phyloP scores from a whole-genome alignment of 2,113 vertebrate genomes.

The Melanotaenia duboulayi region DNA sequence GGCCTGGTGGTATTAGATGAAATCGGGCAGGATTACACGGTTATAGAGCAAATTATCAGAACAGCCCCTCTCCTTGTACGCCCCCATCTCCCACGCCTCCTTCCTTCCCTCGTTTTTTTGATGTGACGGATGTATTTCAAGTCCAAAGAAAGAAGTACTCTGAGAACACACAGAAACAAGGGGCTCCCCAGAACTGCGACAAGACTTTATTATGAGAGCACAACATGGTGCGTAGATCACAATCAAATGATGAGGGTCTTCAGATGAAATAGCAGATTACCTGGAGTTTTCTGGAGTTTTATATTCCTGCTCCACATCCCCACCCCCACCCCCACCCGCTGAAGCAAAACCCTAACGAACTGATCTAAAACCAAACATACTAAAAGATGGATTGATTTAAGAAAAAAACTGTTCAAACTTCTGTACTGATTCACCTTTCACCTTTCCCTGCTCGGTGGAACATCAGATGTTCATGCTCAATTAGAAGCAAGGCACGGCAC shows the following conservation, averaged over 20 bases:
- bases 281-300: background rate
- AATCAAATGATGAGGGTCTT: background rate
- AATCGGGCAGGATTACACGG: slow-evolving; percentile 97
- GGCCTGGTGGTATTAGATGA: slow-evolving; percentile 93
- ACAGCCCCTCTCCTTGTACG: slow-evolving; percentile 69
- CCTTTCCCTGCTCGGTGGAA: background rate
- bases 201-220: background rate
- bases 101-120: background rate
- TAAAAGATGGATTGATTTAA: background rate
- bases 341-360: too few relatives aligned
- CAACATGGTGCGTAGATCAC: background rate
- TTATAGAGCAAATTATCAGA: slow-evolving; percentile 89
- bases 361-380: too few relatives aligned
- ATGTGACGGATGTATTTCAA: slow-evolving; percentile 7
- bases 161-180: background rate
- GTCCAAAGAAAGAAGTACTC: background rate
- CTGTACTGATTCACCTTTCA: background rate
- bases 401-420: background rate
- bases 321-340: too few relatives aligned
- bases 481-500: too few relatives aligned
- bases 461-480: background rate
- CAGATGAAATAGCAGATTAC: background rate
- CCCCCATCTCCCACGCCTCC: background rate
- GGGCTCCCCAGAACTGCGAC: background rate
- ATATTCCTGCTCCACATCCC: background rate